Evolutionary conservation across 2,113 vertebrate species (phyloP), one percentile per base, ranked within the genome.

Genomic region (Pardalotus punctatus): DNA sequence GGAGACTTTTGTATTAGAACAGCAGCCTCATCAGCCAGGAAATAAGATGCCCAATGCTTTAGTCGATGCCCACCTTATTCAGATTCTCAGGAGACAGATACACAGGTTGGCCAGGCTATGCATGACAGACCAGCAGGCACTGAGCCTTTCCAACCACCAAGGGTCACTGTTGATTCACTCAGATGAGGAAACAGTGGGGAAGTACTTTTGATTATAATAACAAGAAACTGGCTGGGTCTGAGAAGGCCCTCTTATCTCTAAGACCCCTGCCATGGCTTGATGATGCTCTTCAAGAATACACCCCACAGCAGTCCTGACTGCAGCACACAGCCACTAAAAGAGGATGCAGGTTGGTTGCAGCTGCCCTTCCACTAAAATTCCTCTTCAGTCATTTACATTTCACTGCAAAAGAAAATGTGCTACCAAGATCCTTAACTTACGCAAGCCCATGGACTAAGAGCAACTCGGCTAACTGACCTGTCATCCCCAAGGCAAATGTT

Each of bases 161-260:
- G 93, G 93, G 96, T 97, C 97, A 97, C 90, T 97, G 96, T 90
- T 97, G 96, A 94, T 83, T 95, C 95, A 82, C 20, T 92, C 64
- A 83, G 40, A 43, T 48, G 38, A 93, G 31, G 13, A 79, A 89
- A 36, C 16, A 65, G 28, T 36, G 43, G 72, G 36, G 54, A 73
- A 74, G 35, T 33, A 58, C 11, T 89, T 76, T 31, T 60, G 23
- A 58, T 54, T 47, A 43, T 11, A 54, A 2, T 35, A 78, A 81
- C 9, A 81, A 70, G 16, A 38, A 42, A 62, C 9, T 28, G 14
- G 13, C 21, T 66, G 47, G 6, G 3, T 57, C 53, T 42, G 60
- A 86, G 45, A 54, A 69, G n/a, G 31, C 14, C 19, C 24, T 40
- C 31, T 65, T 61, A 40, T 50, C 25, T 16, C 27, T 14, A 33